Evolutionary conservation across 53 echinoderm and acorn worm species (phyloP).

Genomic region (Henricia sp.): DNA sequence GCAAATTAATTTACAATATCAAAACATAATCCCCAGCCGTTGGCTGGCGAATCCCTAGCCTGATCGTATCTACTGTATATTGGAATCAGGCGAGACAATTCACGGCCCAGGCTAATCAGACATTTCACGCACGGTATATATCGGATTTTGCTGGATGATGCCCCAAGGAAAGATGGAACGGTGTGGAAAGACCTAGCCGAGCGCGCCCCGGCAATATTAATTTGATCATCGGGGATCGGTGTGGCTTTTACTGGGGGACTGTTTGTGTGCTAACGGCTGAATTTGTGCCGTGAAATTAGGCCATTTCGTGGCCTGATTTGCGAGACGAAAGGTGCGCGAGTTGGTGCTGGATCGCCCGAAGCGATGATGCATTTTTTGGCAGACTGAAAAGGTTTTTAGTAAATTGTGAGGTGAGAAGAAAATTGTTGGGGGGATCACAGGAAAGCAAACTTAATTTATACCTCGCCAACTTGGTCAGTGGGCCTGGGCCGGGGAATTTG

Average conservation of each 20-base stretch:
- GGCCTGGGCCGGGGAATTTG: too few relatives aligned
- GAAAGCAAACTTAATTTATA: too few relatives aligned
- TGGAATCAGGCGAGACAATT: background rate
- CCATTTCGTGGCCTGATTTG: slow-evolving; percentile 31
- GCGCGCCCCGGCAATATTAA: slow-evolving; percentile 43
- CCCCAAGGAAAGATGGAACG: slow-evolving; percentile 12
- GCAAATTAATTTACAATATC: slow-evolving; percentile 59
- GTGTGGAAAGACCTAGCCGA: too few relatives aligned
- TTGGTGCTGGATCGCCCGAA: background rate
- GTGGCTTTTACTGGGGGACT: slow-evolving; percentile 44
- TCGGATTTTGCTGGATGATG: background rate
- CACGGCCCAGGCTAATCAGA: slow-evolving; percentile 33
- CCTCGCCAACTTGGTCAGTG: too few relatives aligned
- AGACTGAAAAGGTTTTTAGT: too few relatives aligned
- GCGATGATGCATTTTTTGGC: too few relatives aligned
- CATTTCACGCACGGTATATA: slow-evolving; percentile 18
- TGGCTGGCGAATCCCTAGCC: slow-evolving; percentile 35
- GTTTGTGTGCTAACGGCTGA: slow-evolving; percentile 31
- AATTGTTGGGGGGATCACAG: too few relatives aligned
- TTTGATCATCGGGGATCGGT: slow-evolving; percentile 36
- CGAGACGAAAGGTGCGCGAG: background rate
- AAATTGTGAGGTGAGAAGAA: too few relatives aligned
- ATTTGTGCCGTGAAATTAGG: slow-evolving; percentile 37
- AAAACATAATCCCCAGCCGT: slow-evolving; percentile 43
- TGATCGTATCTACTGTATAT: background rate